A percentile compares a stretch with the other conserved stretches of the same genome.
Evolutionary conservation across 2,888 invertebrate genomes (phyloP).

Genomic region (Melinaea menophilus): DNA sequence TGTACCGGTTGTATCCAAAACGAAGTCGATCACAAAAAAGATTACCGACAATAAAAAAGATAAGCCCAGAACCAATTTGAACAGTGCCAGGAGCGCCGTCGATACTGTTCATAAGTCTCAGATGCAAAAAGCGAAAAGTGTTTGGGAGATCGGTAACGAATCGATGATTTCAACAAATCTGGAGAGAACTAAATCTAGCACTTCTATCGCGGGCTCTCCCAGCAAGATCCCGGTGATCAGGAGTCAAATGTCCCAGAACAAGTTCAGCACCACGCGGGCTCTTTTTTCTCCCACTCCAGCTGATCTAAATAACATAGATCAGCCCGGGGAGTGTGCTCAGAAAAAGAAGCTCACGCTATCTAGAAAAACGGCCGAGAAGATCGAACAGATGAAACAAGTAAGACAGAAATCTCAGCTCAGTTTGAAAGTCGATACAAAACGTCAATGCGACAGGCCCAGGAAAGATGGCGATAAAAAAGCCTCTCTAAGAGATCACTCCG

Average conservation of each 20-base stretch:
- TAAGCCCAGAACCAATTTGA: slow-evolving; percentile 61
- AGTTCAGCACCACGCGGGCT: slow-evolving; percentile 73
- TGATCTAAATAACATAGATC: slow-evolving; percentile 76
- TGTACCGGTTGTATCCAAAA: slow-evolving; percentile 69
- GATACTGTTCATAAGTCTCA: slow-evolving; percentile 63
- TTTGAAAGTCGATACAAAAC: slow-evolving; percentile 62
- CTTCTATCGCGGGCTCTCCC: slow-evolving; percentile 77
- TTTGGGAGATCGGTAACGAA: slow-evolving; percentile 75
- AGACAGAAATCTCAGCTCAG: slow-evolving; percentile 71
- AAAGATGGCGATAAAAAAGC: slow-evolving; percentile 69
- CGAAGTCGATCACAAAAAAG: slow-evolving; percentile 65
- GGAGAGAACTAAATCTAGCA: slow-evolving; percentile 71
- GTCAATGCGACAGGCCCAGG: slow-evolving; percentile 62
- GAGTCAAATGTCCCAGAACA: slow-evolving; percentile 71
- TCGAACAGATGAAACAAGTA: slow-evolving; percentile 61
- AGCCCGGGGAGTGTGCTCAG: slow-evolving; percentile 76
- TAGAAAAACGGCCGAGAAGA: slow-evolving; percentile 59
- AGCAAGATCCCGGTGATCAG: slow-evolving; percentile 81
- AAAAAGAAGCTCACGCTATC: slow-evolving; percentile 62
- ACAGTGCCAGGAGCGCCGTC: slow-evolving; percentile 55
- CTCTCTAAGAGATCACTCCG: slow-evolving; percentile 66
- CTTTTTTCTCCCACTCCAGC: slow-evolving; percentile 78
- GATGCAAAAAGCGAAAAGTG: slow-evolving; percentile 75
- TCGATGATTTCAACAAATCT: slow-evolving; percentile 56
- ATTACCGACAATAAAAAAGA: slow-evolving; percentile 62